A percentile compares a stretch with the other conserved stretches of the same genome.
phyloP scores from a whole-genome alignment of 2,888 invertebrate species.

The Eulithis testata region DNA sequence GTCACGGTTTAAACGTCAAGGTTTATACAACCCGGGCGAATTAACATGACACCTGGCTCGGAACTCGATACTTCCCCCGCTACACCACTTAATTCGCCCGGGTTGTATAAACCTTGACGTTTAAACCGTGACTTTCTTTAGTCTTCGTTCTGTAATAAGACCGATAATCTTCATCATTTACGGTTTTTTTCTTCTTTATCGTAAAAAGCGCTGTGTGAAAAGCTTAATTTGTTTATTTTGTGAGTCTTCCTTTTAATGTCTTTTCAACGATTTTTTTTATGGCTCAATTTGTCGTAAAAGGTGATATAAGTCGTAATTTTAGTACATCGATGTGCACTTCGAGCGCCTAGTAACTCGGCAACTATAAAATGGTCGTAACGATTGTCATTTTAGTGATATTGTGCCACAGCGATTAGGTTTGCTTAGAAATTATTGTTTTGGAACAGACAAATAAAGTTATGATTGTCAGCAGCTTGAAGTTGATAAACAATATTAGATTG shows the following conservation, averaged over 20 bases:
- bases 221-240: conserved; percentile 21
- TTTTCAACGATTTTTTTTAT: conserved; percentile 27
- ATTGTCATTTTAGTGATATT: conserved; percentile 9
- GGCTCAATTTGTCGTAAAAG: conserved; percentile 29
- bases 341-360: conserved; percentile 9
- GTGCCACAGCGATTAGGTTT: background rate
- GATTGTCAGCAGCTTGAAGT: background rate
- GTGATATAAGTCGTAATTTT: conserved; percentile 14
- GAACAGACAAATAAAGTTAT: background rate
- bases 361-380: conserved; percentile 4
- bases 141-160: no score
- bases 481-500: background rate
- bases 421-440: no score
- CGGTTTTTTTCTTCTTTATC: background rate
- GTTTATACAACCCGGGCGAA: no score
- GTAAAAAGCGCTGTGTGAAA: conserved; percentile 13
- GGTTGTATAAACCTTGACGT: no score
- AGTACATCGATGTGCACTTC: conserved; percentile 15
- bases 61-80: no score
- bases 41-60: no score
- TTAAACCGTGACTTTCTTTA: no score
- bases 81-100: no score
- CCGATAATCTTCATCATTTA: background rate
- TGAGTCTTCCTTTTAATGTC: conserved; percentile 19
- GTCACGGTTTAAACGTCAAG: no score